These are phyloP conservation scores for Melieria picta DNA, from an alignment of 2,888 invertebrate genomes.

Conservation along the genomic window DNA sequence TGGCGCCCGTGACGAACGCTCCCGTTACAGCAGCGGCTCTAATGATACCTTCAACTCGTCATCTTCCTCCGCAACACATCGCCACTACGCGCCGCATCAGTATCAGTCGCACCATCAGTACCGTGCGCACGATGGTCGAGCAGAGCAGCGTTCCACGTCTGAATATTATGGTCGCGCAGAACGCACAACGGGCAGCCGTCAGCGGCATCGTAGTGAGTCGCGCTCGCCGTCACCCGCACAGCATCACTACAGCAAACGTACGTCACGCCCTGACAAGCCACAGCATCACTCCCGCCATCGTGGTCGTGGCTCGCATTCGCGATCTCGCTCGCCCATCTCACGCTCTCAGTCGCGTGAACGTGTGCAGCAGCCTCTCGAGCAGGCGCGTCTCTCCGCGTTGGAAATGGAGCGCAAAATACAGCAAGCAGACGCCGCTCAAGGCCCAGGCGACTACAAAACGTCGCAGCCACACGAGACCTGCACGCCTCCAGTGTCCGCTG, in stretches of 20 bases:
- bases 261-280: constrained; percentile 34
- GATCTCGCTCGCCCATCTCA: constrained; percentile 17
- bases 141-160: constrained; percentile 13
- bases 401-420: constrained; percentile 39
- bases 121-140: constrained; percentile 49
- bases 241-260: constrained; percentile 31
- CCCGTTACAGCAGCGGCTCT: constrained; percentile 42
- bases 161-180: constrained; percentile 44
- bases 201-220: constrained; percentile 40
- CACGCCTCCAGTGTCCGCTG: constrained; percentile 24
- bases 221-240: constrained; percentile 41
- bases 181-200: constrained; percentile 19
- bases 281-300: constrained; percentile 33
- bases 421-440: not conserved
- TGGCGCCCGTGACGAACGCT: constrained; percentile 21
- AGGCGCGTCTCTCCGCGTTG: constrained; percentile 35
- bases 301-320: constrained; percentile 34
- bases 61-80: constrained; percentile 27
- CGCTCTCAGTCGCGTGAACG: constrained; percentile 18
- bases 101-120: constrained; percentile 38
- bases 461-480: not conserved
- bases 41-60: constrained; percentile 41
- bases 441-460: not conserved
- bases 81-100: not conserved
- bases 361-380: constrained; percentile 29